These are phyloP conservation scores for Tanytarsus gracilentus DNA, from an alignment of 2,888 invertebrate genomes.

Conservation along the genomic window DNA sequence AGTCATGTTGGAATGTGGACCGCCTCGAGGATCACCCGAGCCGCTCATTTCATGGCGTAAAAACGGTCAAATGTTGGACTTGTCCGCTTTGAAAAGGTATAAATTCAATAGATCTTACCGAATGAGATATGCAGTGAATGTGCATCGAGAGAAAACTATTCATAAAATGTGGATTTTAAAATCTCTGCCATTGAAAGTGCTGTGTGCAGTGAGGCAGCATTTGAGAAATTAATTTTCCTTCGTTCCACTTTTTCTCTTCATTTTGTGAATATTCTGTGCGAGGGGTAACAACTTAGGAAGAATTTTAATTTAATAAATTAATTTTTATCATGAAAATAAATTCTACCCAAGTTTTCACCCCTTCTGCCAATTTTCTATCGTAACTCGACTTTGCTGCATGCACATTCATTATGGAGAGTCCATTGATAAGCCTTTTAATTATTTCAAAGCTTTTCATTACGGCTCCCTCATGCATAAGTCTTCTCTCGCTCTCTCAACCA, in stretches of 20 bases:
- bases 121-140: no score
- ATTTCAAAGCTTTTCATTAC: conserved; percentile 27
- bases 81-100: conserved; percentile 55
- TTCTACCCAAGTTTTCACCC: not conserved
- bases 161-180: conserved; percentile 22
- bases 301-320: no score
- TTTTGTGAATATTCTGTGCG: no score
- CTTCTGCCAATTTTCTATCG: conserved; percentile 12
- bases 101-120: conserved; percentile 33
- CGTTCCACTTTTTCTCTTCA: not conserved
- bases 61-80: conserved; percentile 66
- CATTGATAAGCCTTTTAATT: conserved; percentile 29
- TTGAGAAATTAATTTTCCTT: conserved; percentile 26
- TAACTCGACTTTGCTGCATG: no score
- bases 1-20: conserved; percentile 74
- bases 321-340: not conserved
- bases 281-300: no score
- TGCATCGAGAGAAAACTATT: conserved; percentile 21
- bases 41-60: conserved; percentile 82
- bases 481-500: not conserved
- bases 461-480: conserved; percentile 23
- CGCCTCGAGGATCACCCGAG: conserved; percentile 83
- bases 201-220: conserved; percentile 8
- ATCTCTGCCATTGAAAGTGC: not conserved
- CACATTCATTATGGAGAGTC: conserved; percentile 22